Evolutionary conservation across 2,113 vertebrate species (phyloP), one percentile per base, ranked within the genome.

Genomic region (Ptychochromis oligacanthus): DNA sequence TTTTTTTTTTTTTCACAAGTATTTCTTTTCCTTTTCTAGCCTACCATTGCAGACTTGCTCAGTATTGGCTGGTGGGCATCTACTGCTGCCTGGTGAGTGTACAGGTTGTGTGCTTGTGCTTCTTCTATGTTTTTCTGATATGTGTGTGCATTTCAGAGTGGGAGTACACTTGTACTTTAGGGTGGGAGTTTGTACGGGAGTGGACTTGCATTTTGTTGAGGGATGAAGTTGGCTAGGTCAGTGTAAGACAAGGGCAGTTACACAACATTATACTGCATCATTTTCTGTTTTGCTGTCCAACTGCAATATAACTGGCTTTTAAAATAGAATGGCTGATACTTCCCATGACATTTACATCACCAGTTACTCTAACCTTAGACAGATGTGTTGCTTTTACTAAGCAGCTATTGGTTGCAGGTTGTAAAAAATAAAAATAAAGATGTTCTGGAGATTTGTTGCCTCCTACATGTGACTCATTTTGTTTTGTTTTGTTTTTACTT

Each of bases 1-100:
- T 60, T 77, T 34, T 75, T 60, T 77, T 34, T 75, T 4, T 46
- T 62, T 74, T 7, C 22, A n/a, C 62, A 20, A 65, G 17, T 64
- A 10, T 40, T 61, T 14, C 40, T 64, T 34, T 20, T 75, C 64
- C 59, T 43, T 72, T 75, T 86, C 17, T 87, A 99, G 98, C 98
- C 98, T 79, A 98, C 97, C 0, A 95, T 99, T 93, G 95, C 97
- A 85, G 98, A 99, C 90, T 88, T 99, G 84, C 95, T 99, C 78
- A 97, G 96, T 14, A 93, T 99, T 76, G 97, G 98, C 88, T 99
- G 98, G 98, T 99, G 98, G 98, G 97, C 98, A 28, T 98, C 98
- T 3, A 97, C 95, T 87, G 97, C 97, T 58, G 97, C 97, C 80
- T 99, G 98, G 98, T 99, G 95, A 97, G 97, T 86, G 20, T 34